Conservation (phyloP, 2,797 vertebrate species). For the Linurgus olivaceus region DNA sequence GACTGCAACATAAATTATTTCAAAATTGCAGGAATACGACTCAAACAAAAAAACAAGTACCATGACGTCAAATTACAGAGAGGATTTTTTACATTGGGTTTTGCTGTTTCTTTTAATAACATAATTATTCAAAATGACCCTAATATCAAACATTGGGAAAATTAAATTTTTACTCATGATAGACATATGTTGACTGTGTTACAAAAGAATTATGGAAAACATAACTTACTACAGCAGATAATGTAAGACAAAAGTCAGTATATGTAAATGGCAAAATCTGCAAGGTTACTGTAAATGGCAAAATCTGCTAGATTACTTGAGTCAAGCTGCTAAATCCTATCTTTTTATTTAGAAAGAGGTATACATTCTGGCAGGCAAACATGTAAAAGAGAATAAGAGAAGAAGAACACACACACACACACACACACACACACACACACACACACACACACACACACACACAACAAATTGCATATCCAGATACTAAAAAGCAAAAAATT, state of each 20-base stretch:
- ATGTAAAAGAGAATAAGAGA: neutral
- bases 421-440: neutral
- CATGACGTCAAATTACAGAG: neutral
- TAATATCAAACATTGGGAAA: neutral
- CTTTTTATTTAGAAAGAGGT: neutral
- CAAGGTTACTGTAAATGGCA: neutral
- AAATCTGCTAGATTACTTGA: neutral
- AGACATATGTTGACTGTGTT: neutral
- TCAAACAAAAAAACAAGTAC: neutral
- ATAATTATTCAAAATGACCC: slow-evolving; percentile 2
- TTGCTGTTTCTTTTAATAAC: neutral
- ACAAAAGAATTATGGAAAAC: neutral
- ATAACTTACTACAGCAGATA: slow-evolving; percentile 3
- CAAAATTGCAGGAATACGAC: neutral
- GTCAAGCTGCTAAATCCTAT: neutral
- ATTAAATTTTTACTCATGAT: neutral
- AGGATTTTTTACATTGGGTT: neutral
- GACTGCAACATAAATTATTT: neutral
- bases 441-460: neutral
- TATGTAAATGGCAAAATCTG: slow-evolving; percentile 2
- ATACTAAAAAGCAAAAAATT: neutral
- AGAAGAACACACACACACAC: neutral
- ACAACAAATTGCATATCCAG: neutral
- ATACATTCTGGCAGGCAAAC: neutral
- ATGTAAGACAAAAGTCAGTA: neutral